These are phyloP conservation scores for Podabrus alpinus DNA, from an alignment of 2,888 invertebrate genomes.

Conservation along the genomic window DNA sequence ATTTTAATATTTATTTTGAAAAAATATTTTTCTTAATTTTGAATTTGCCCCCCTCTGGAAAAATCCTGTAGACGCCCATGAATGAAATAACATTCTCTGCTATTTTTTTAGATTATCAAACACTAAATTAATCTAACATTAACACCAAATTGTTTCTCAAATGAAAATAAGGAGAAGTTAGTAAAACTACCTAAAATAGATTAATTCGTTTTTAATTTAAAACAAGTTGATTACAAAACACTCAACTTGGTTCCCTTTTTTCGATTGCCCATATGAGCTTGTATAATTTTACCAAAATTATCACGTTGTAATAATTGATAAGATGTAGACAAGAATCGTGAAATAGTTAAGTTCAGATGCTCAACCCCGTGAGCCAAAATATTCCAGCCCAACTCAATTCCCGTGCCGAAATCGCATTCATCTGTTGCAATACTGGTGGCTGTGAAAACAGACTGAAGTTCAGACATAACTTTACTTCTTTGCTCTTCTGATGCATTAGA, in stretches of 20 bases:
- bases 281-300: constrained; percentile 73
- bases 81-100: neutral
- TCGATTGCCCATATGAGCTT: constrained; percentile 75
- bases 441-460: constrained; percentile 80
- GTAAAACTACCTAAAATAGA: neutral
- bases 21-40: neutral
- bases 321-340: constrained; percentile 70
- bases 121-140: neutral
- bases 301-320: constrained; percentile 76
- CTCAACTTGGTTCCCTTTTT: constrained; percentile 62
- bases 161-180: neutral
- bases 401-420: constrained; percentile 94
- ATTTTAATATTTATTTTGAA: too few species aligned
- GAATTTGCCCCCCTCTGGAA: neutral
- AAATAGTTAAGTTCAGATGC: constrained; percentile 68
- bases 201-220: neutral
- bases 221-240: constrained; percentile 43
- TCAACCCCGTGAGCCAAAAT: constrained; percentile 77
- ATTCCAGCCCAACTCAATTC: constrained; percentile 85
- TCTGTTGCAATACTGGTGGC: constrained; percentile 88
- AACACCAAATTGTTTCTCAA: neutral
- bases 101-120: neutral
- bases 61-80: neutral
- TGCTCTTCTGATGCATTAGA: constrained; percentile 64
- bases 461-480: constrained; percentile 65